Conservation (phyloP, 2,113 vertebrate species). For the Procavia capensis region DNA sequence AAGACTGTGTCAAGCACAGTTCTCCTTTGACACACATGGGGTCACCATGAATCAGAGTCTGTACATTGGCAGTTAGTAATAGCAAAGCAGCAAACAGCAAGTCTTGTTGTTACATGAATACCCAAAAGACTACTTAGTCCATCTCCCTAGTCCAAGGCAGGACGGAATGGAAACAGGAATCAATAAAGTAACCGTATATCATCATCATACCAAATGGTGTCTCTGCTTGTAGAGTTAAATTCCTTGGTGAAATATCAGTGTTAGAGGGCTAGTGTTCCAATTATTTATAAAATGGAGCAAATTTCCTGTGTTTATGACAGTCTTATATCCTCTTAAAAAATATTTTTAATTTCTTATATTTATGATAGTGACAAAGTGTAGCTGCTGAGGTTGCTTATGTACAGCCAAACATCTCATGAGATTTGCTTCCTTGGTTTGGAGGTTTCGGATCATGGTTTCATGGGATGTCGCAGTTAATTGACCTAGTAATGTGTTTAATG, state of each 20-base stretch:
- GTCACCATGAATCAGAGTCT: neutral
- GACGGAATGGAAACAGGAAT: neutral
- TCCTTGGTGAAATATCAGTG: constrained; percentile 13
- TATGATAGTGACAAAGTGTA: too few species aligned
- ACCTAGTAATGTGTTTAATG: too few species aligned
- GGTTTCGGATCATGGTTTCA: too few species aligned
- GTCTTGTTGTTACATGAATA: neutral
- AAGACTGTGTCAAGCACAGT: neutral
- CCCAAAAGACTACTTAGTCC: neutral
- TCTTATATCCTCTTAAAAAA: constrained; percentile 44
- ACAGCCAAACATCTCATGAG: too few species aligned
- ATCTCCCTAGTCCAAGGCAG: neutral
- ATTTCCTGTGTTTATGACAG: constrained; percentile 9
- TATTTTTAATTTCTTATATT: neutral
- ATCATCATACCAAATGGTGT: constrained; percentile 1
- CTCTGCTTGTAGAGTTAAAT: constrained; percentile 48
- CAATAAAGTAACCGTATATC: neutral
- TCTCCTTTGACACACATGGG: neutral
- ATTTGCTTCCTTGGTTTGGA: too few species aligned
- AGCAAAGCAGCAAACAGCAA: constrained; percentile 23
- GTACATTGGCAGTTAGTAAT: neutral
- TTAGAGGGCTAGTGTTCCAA: constrained; percentile 25
- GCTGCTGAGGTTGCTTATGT: too few species aligned
- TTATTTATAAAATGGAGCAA: constrained; percentile 47
- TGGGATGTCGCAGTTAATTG: too few species aligned